Evolutionary conservation across 2,113 vertebrate species (phyloP).

Genomic region (Anguilla rostrata): DNA sequence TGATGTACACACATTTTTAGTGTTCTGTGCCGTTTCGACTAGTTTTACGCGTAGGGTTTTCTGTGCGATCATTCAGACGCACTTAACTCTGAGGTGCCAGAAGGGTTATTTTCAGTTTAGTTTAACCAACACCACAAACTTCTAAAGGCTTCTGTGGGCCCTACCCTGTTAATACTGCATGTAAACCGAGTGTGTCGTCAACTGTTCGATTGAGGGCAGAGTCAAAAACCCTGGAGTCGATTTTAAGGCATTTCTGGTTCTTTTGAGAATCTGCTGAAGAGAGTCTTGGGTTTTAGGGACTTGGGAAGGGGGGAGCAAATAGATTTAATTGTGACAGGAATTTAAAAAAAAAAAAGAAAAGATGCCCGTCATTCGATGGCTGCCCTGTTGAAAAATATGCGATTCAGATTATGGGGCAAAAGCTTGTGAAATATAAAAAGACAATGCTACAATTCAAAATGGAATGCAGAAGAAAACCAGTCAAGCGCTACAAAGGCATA

Average conservation of each 20-base stretch:
- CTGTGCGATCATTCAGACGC: not conserved
- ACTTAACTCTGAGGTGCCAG: not conserved
- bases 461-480: not conserved
- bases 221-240: not conserved
- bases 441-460: not conserved
- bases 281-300: not conserved
- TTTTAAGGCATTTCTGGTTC: not conserved
- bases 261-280: not conserved
- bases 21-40: not conserved
- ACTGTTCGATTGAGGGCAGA: not conserved
- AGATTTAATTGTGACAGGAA: not conserved
- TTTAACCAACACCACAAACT: not conserved
- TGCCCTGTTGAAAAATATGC: not conserved
- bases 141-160: not conserved
- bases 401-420: not conserved
- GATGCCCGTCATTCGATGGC: not conserved
- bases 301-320: not conserved
- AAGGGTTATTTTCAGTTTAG: not conserved
- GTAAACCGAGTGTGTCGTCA: not conserved
- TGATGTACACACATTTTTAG: slow-evolving; percentile 17
- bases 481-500: not conserved
- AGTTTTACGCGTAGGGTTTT: not conserved
- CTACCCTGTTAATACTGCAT: not conserved
- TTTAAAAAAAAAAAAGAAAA: not conserved
- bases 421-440: too few relatives aligned